Base-by-base conservation (phyloP, 2,113 vertebrate genomes). In the Corynorhinus townsendii region DNA sequence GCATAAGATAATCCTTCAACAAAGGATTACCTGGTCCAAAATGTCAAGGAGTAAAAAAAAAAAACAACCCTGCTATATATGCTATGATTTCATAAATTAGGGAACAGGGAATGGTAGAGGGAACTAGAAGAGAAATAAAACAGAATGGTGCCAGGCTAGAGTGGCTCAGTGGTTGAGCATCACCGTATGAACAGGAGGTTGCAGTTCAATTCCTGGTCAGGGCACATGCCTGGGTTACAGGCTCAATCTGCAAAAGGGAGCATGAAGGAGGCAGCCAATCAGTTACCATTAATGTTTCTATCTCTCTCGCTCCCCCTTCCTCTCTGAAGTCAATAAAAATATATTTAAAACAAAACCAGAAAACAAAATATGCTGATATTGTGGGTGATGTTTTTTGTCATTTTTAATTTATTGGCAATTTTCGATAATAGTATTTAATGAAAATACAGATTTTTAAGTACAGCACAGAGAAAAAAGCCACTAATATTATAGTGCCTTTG, bases 331-430 rank as follows among this genome's bases (percentile, higher is more conserved):
- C 56, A 59, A 59, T 59, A 59, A 56, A 56, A 56, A 56, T 24
- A 56, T 24, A 56, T 56, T 59, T 11, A 59, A 59, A 59, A 56
- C 54, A 56, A 56, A 56, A 56, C 15, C 15, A 52, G 19, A 59
- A 59, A 59, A 59, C 9, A 59, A 24, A 59, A 59, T 9, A 59
- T 59, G 56, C 14, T 85, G 6, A 68, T 52, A 40, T 68, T 40
- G 10, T 76, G 8, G 54, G 38, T 93, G 81, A 22, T 84, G 7
- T 59, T 76, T 86, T 90, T 77, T 52, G 76, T 77, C 38, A 91
- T 19, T 94, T 90, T 69, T 30, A 91, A 3, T 75, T 45, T 94
- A 91, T 95, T 85, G 38, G 20, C 80, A 22, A 87, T 81, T 90
- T 95, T 80, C 54, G 91, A 28, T 92, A 75, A 68, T 17, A 69